Conservation (phyloP, 2,888 invertebrate genomes). For the Zootermopsis nevadensis region DNA sequence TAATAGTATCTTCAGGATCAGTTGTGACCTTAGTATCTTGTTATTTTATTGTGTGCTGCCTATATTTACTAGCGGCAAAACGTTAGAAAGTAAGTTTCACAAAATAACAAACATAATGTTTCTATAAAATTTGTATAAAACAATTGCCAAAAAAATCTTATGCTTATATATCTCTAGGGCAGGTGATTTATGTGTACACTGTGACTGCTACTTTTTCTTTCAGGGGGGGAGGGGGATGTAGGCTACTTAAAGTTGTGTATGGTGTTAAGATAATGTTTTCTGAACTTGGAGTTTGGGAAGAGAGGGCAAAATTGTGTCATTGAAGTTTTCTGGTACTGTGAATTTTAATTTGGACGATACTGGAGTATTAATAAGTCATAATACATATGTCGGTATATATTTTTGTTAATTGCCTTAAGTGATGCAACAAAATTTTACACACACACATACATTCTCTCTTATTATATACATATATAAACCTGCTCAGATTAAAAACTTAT, state of each 20-base stretch:
- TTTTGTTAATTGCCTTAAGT: conserved; percentile 55
- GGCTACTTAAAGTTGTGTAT: conserved; percentile 40
- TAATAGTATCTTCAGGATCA: conserved; percentile 78
- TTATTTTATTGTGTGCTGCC: conserved; percentile 58
- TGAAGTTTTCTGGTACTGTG: conserved; percentile 40
- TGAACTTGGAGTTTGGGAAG: conserved; percentile 1
- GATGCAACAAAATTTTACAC: conserved; percentile 55
- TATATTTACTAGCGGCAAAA: conserved; percentile 59
- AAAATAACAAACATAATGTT: conserved; percentile 51
- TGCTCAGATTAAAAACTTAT: conserved; percentile 55
- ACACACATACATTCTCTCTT: conserved; percentile 52
- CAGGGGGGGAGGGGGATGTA: conserved; percentile 9
- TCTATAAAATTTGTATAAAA: conserved; percentile 48
- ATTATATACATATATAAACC: conserved; percentile 53
- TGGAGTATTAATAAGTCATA: conserved; percentile 38
- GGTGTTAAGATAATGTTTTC: conserved; percentile 17
- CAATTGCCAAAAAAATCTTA: conserved; percentile 43
- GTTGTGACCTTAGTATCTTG: conserved; percentile 72
- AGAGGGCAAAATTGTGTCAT: conserved; percentile 29
- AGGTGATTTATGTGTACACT: conserved; percentile 43
- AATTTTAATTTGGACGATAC: conserved; percentile 40
- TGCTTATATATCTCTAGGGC: conserved; percentile 47
- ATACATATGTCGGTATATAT: conserved; percentile 51
- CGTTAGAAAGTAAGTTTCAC: conserved; percentile 44
- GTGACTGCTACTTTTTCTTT: conserved; percentile 43